Base-by-base conservation (phyloP, 1,140 invertebrate genomes). In the Apocrypta bakeri region DNA sequence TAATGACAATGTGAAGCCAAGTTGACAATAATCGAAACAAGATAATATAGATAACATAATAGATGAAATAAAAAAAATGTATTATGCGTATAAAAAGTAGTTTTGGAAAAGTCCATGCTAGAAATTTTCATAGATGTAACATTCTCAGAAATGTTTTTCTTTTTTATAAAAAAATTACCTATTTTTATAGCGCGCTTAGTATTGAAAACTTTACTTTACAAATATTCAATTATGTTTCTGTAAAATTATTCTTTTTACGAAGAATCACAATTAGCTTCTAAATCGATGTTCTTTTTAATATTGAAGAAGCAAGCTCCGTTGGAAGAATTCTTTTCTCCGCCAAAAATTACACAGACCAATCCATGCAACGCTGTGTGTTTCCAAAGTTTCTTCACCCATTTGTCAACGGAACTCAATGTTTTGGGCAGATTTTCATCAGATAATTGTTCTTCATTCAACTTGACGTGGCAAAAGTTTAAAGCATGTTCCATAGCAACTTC, bases 301-400 rank as follows among this genome's bases (percentile, higher is more conserved):
- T 91, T 90, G 12, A 94, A 83, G 83, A 94, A 93, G 89, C 92
- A 93, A 77, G 89, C 89, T 21, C 93, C 93, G 48, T 92, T 93
- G 0, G 89, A 88, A n/a, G 83, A 85, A 29, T 91, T 87, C 29
- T 86, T 85, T 83, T 92, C 91, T 71, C 94, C 94, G 74, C 93
- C 90, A 85, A 95, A 94, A 75, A 95, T 86, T 2, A 95, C 93
- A 69, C 94, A 91, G 63, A 93, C 87, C 40, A 95, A 88, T 25
- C 93, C 92, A 82, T 94, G 92, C 37, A 90, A 85, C 0, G 92
- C 92, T 12, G 93, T 89, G 83, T 90, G 90, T 42, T 93, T 88
- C 93, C 94, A 95, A 78, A 96, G 85, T 75, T 93, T 93, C 37
- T 93, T 86, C 21, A 95, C 91, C 93, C 94, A 95, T 74, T 92